These are phyloP conservation scores for Hydropsyche tenuis DNA, from an alignment of 1,140 invertebrate genomes.

Conservation along the genomic window DNA sequence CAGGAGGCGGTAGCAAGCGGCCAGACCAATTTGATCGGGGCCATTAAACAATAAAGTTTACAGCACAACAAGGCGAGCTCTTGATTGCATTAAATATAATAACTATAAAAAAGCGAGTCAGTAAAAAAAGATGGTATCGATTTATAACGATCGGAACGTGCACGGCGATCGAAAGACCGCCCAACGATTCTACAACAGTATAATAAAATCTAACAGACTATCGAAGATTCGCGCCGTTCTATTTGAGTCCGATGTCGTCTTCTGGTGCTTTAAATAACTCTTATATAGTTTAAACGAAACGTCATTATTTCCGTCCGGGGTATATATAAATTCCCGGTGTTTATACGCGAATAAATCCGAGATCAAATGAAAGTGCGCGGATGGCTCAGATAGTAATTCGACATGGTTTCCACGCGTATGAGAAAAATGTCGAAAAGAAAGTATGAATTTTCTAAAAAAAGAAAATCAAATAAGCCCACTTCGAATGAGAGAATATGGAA, in stretches of 20 bases:
- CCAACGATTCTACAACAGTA: too few species aligned
- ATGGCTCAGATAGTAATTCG: neutral
- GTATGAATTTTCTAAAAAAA: neutral
- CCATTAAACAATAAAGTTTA: constrained; percentile 34
- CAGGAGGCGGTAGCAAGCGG: constrained; percentile 10
- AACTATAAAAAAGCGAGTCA: too few species aligned
- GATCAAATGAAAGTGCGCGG: neutral
- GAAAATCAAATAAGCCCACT: constrained; percentile 17
- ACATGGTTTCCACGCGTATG: neutral
- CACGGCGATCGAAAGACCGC: too few species aligned
- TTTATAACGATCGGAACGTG: neutral
- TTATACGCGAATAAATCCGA: constrained; percentile 4
- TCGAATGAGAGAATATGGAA: constrained; percentile 4
- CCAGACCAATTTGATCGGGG: constrained; percentile 19
- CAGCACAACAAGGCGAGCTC: constrained; percentile 14
- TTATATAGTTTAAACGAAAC: neutral
- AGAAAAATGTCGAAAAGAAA: neutral
- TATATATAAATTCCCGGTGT: neutral
- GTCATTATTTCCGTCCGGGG: neutral
- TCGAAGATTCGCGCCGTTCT: too few species aligned
- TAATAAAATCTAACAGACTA: too few species aligned
- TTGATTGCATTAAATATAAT: neutral
- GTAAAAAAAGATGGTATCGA: constrained; percentile 1
- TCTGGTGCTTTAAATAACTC: too few species aligned
- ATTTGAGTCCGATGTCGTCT: too few species aligned